phyloP scores from a whole-genome alignment of 2,888 invertebrate genomes.

The Neoascia interrupta region DNA sequence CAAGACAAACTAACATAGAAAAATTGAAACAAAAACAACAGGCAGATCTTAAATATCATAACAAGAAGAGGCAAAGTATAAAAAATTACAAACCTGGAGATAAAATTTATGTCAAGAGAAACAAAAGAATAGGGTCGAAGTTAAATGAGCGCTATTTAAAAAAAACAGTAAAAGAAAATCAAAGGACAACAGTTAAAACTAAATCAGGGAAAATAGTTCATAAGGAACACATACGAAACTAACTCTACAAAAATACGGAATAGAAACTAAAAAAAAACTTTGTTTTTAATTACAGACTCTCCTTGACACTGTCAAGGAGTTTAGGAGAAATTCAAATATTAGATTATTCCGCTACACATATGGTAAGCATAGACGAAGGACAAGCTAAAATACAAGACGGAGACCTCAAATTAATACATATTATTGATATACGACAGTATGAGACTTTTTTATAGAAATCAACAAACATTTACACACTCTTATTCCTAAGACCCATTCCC shows the following conservation, averaged over 20 bases:
- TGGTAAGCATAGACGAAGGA: background rate
- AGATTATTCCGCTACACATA: background rate
- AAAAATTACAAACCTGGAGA: conserved; percentile 36
- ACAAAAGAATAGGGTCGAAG: conserved; percentile 43
- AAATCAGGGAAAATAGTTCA: too few relatives aligned
- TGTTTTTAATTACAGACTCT: background rate
- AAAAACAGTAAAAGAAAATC: conserved; percentile 52
- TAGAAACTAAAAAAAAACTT: too few relatives aligned
- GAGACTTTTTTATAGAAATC: background rate
- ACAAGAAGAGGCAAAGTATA: conserved; percentile 31
- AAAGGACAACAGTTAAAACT: conserved; percentile 35
- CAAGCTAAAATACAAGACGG: background rate
- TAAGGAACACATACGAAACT: too few relatives aligned
- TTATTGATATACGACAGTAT: background rate
- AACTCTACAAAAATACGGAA: too few relatives aligned
- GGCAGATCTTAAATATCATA: conserved; percentile 40
- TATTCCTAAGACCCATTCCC: background rate
- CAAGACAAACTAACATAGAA: conserved; percentile 28
- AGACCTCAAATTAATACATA: background rate
- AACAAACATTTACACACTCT: background rate
- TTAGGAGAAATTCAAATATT: background rate
- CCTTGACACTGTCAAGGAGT: background rate
- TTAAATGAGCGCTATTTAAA: conserved; percentile 29
- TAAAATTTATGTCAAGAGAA: conserved; percentile 31
- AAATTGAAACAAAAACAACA: conserved; percentile 38